Base-by-base conservation (phyloP, 1,140 invertebrate genomes). In the Halyomorpha halys region DNA sequence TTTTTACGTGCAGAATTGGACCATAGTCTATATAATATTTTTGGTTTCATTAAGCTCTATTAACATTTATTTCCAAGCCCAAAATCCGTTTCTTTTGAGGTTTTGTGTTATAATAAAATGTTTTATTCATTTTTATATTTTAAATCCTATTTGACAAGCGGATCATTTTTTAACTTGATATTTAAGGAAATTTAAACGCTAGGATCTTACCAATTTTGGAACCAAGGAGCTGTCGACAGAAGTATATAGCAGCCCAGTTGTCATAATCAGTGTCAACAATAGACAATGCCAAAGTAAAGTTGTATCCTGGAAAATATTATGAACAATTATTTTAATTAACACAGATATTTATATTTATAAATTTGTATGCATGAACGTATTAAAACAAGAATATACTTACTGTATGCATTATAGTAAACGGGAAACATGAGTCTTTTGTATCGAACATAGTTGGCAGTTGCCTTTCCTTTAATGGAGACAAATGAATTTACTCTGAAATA, bases 241-340 rank as follows among this genome's bases (percentile, higher is more conserved):
- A 63, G 21, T 63, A 63, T 30, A 63, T 25, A 16, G 51, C 23
- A 14, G 62, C 62, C 62, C 62, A 63, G 62, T 63, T 51, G 23
- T 63, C 47, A 25, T 63, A 63, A 39, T 63, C 62, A 6, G 62
- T 63, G 13, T 44, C 62, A 30, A 53, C 45, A 34, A 63, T 34
- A 9, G 45, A 51, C 16, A 53, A 30, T 5, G 62, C 14, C 16
- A 63, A 27, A 19, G 23, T 18, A 18, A 63, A 23, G 19, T 61
- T 18, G n/a, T 13, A 19, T 19, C 6, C 60, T 44, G 39, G 11
- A 45, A 44, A 30, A 49, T 49, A 19, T 1, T 6, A 49, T 9
- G n/a, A 11, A n/a, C n/a, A n/a, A n/a, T n/a, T n/a, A n/a, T n/a
- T n/a, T n/a, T n/a, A n/a, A n/a, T n/a, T n/a, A n/a, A n/a, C n/a